Evolutionary conservation across 2,113 vertebrate species (phyloP), one percentile per base, ranked within the genome.

Genomic region (rat (Rattus norvegicus)): DNA sequence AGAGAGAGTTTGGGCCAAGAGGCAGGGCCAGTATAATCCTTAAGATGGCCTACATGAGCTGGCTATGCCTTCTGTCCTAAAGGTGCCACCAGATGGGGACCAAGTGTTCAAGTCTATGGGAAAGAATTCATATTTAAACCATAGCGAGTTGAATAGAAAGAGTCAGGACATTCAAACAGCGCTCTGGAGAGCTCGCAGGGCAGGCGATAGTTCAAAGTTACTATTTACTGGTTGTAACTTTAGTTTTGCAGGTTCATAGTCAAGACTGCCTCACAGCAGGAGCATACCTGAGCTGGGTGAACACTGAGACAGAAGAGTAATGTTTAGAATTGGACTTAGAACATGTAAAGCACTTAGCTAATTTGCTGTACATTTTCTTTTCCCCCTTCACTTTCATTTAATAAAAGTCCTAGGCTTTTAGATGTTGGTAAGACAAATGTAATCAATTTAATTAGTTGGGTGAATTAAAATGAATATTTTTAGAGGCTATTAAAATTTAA

Each of bases 381-480:
- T 91, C 79, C 30, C 9, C 5, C 94, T 90, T 92, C 52, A 52
- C 77, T 96, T 91, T 92, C 22, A 30, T 92, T 59, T n/a, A 88
- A 47, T 90, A 69, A 49, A 86, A 95, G 91, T 96, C 93, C 65
- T 77, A 52, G 65, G 63, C 90, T 86, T 47, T 94, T 97, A 76
- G 56, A 90, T 96, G 56, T 10, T 83, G 28, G 33, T 67, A 96
- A 67, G 81, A 90, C 49, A 89, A 92, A 96, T 94, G 7, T n/a
- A 63, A 63, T 65, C 72, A 91, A 92, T 96, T 96, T 96, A 96
- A 96, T 97, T 94, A 95, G 80, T 79, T 87, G 93, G 70, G 49
- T 69, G 93, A 96, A 96, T 95, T 83, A 92, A 97, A 95, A 93
- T 65, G 56, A 95, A 96, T 77, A 85, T 88, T 77, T 97, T 97